These are phyloP conservation scores for Macrosiphum euphorbiae DNA, from an alignment of 2,888 invertebrate genomes.

Conservation along the genomic window DNA sequence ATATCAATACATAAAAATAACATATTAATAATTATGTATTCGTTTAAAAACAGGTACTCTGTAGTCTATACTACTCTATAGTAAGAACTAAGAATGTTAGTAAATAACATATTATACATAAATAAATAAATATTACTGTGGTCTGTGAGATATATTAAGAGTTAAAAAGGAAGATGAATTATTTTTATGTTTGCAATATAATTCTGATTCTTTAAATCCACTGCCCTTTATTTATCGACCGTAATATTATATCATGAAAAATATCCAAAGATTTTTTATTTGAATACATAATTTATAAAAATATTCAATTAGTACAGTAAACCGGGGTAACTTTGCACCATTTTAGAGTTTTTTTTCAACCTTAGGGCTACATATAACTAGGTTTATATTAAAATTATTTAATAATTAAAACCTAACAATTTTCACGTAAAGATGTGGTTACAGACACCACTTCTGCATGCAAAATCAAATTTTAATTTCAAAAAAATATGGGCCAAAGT, in stretches of 20 bases:
- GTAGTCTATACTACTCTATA: background rate
- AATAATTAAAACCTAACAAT: background rate
- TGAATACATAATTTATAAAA: background rate
- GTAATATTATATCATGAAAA: background rate
- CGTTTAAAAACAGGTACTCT: background rate
- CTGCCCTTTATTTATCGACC: background rate
- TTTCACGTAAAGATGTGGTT: background rate
- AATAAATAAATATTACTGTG: background rate
- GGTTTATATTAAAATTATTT: background rate
- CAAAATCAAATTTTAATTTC: background rate
- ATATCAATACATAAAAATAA: background rate
- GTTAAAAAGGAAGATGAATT: background rate
- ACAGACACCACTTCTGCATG: background rate
- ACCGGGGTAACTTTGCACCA: slow-evolving; percentile 11
- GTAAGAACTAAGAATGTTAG: background rate
- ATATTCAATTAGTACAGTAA: background rate
- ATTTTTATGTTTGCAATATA: background rate
- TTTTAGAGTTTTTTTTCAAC: background rate
- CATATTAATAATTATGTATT: background rate
- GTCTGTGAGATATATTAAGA: background rate
- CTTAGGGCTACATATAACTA: background rate
- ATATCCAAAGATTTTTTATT: background rate
- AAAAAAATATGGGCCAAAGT: slow-evolving; percentile 1
- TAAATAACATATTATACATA: no score
- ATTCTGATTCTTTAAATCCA: background rate